Evolutionary conservation across 2,797 vertebrate species (phyloP).

Genomic region (Sarcophilus harrisii): DNA sequence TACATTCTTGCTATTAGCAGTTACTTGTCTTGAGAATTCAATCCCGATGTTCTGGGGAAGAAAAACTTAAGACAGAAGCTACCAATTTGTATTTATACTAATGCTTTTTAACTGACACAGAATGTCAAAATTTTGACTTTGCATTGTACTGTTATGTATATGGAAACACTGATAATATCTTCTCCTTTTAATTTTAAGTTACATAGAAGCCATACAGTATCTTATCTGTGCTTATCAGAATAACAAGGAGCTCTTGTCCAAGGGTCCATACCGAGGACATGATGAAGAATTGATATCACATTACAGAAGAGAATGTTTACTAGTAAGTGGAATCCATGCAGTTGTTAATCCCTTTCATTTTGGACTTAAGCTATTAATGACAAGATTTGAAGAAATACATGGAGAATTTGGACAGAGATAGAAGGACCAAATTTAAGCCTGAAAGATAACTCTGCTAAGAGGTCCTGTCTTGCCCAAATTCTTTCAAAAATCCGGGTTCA

Average conservation of each 20-base stretch:
- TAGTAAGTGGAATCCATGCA: slow-evolving; percentile 89
- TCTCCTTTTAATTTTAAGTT: slow-evolving; percentile 87
- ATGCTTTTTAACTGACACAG: not conserved
- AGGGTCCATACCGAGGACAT: slow-evolving; percentile 94
- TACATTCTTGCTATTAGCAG: not conserved
- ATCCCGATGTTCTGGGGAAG: not conserved
- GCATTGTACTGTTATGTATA: slow-evolving; percentile 24
- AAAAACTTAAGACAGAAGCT: not conserved
- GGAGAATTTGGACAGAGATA: not conserved
- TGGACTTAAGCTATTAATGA: not conserved
- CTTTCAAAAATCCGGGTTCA: not conserved
- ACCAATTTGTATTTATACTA: not conserved
- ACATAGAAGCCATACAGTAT: slow-evolving; percentile 95
- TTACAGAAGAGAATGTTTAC: slow-evolving; percentile 96
- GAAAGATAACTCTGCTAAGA: not conserved
- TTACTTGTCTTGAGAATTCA: not conserved
- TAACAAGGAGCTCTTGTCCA: slow-evolving; percentile 96
- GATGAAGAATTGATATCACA: slow-evolving; percentile 92
- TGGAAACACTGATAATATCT: slow-evolving; percentile 74
- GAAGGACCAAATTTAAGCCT: not conserved
- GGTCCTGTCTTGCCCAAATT: not conserved
- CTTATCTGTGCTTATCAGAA: slow-evolving; percentile 97
- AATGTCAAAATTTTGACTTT: slow-evolving; percentile 14
- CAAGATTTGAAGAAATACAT: not conserved
- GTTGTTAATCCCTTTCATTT: slow-evolving; percentile 25